These are phyloP conservation scores for Ceratoteleas bidentatus DNA, from an alignment of 1,140 invertebrate genomes.

Conservation along the genomic window DNA sequence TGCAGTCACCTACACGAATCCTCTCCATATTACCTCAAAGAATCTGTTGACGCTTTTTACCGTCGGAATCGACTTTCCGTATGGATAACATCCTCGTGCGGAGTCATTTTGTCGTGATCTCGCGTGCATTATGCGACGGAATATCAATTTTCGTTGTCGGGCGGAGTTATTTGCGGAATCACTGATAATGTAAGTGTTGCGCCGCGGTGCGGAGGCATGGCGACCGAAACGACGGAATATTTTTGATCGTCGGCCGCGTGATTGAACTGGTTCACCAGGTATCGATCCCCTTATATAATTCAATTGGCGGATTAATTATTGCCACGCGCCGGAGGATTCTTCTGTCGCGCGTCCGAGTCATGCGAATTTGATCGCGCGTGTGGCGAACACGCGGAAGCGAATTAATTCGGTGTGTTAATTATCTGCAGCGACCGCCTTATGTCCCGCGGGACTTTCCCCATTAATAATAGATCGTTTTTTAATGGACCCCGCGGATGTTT, in stretches of 20 bases:
- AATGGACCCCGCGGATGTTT: too few relatives aligned
- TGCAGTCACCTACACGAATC: background rate
- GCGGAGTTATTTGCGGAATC: constrained; percentile 47
- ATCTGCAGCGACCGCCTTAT: background rate
- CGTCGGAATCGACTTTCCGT: constrained; percentile 16
- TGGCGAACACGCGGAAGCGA: constrained; percentile 9
- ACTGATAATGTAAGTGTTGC: constrained; percentile 34
- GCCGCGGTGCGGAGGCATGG: background rate
- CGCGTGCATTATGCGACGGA: constrained; percentile 10
- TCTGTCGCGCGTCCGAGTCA: constrained; percentile 8
- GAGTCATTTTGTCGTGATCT: constrained; percentile 10
- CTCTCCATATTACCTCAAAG: background rate
- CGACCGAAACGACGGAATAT: constrained; percentile 4
- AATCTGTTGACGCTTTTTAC: background rate
- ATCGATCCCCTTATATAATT: constrained; percentile 24
- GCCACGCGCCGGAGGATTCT: background rate
- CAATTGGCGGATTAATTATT: constrained; percentile 16
- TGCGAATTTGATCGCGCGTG: background rate
- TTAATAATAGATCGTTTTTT: too few relatives aligned
- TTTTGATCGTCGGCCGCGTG: constrained; percentile 12
- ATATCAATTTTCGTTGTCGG: constrained; percentile 39
- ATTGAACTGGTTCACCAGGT: constrained; percentile 11
- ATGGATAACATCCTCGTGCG: constrained; percentile 6
- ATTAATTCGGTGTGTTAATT: constrained; percentile 4
- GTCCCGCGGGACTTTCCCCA: too few relatives aligned